These are phyloP conservation scores for Ctenoplectra terminalis DNA, from an alignment of 1,140 invertebrate species.

Conservation along the genomic window DNA sequence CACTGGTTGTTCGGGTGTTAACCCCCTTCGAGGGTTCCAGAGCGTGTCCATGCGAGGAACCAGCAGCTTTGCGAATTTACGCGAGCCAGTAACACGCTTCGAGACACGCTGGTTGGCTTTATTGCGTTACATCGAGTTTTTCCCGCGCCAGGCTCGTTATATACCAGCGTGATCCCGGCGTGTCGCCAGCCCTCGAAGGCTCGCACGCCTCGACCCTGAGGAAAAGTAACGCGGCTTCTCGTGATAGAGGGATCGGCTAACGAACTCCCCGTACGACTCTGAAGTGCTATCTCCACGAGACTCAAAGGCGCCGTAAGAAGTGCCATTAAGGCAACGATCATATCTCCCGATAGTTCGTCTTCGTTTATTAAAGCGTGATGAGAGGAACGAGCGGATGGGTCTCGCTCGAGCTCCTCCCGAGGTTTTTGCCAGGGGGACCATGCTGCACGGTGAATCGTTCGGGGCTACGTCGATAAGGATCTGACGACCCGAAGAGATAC, in stretches of 20 bases:
- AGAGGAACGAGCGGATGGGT: background rate
- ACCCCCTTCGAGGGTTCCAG: background rate
- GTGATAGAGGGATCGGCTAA: conserved; percentile 49
- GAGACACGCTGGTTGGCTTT: conserved; percentile 54
- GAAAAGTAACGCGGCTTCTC: conserved; percentile 10
- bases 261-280: conserved; percentile 67
- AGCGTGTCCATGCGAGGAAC: background rate
- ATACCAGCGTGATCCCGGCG: background rate
- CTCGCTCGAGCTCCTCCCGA: background rate
- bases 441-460: conserved; percentile 25
- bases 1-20: conserved; percentile 12
- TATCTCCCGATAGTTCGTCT: conserved; percentile 62
- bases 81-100: conserved; percentile 54
- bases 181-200: conserved; percentile 34
- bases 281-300: conserved; percentile 54
- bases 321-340: conserved; percentile 61
- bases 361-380: conserved; percentile 62
- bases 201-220: conserved; percentile 28
- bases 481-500: conserved; percentile 26
- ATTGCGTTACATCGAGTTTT: conserved; percentile 80
- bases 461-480: conserved; percentile 22
- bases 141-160: conserved; percentile 68
- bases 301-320: conserved; percentile 62
- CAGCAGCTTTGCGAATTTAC: conserved; percentile 73
- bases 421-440: conserved; percentile 2